A percentile compares a stretch with the other conserved stretches of the same genome.
Conservation (phyloP, 1,140 invertebrate species). For the Battus philenor region DNA sequence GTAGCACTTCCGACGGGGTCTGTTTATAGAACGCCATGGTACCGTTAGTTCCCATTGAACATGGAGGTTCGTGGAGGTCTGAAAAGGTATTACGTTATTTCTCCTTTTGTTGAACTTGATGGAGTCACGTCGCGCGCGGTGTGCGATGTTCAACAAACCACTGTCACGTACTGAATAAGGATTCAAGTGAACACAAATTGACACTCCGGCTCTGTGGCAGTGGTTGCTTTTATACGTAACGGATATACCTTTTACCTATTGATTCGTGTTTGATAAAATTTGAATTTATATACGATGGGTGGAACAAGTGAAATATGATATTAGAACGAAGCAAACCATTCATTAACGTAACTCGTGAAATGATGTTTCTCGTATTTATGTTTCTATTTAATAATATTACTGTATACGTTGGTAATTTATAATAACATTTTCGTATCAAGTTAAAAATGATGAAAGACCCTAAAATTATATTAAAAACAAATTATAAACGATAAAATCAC, state of each 20-base stretch:
- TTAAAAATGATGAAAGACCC: too few relatives aligned
- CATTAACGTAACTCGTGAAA: too few relatives aligned
- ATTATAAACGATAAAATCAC: too few relatives aligned
- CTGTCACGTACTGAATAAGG: background rate
- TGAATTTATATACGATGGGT: too few relatives aligned
- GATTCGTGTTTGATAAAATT: background rate
- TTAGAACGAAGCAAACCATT: too few relatives aligned
- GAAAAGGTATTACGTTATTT: conserved; percentile 1
- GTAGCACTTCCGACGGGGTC: background rate
- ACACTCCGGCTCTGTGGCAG: background rate
- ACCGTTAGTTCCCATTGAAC: background rate
- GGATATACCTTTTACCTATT: background rate
- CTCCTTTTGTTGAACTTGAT: background rate
- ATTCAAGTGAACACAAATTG: conserved; percentile 2
- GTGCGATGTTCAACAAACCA: background rate
- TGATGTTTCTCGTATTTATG: too few relatives aligned
- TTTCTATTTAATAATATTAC: too few relatives aligned
- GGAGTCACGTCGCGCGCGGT: background rate
- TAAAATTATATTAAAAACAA: too few relatives aligned
- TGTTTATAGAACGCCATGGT: background rate
- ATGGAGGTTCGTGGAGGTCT: background rate
- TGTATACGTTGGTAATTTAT: too few relatives aligned
- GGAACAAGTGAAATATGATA: too few relatives aligned
- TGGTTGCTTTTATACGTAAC: background rate
- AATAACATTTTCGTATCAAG: too few relatives aligned